phyloP scores from a whole-genome alignment of 2,113 vertebrate species.

The Callopanchax toddi region DNA sequence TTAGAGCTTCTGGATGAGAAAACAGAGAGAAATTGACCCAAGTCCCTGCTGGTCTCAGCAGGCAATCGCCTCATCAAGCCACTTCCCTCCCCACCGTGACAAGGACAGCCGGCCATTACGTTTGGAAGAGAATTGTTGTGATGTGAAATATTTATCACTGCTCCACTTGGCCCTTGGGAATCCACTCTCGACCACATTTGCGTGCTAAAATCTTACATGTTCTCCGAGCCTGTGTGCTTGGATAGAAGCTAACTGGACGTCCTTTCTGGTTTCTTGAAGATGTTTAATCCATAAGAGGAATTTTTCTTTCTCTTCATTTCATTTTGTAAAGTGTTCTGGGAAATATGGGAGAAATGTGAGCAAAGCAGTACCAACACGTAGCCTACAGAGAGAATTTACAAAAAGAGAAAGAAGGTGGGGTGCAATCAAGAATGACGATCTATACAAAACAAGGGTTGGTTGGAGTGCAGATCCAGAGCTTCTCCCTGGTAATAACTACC shows the following conservation, averaged over 20 bases:
- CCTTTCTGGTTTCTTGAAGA: neutral
- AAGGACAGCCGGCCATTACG: conserved; percentile 32
- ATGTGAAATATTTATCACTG: conserved; percentile 66
- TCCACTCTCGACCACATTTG: conserved; percentile 38
- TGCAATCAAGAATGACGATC: no score
- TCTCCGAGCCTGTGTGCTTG: neutral
- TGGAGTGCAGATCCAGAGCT: no score
- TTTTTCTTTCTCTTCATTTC: conserved; percentile 17
- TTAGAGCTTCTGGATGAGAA: conserved; percentile 54
- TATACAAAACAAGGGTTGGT: no score
- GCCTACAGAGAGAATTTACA: no score
- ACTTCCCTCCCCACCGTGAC: conserved; percentile 29
- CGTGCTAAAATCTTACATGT: conserved; percentile 14
- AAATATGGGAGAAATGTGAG: no score
- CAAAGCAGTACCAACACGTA: no score
- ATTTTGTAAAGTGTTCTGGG: no score
- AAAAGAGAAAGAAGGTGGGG: no score
- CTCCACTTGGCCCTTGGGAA: conserved; percentile 38
- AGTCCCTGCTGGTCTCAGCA: conserved; percentile 60
- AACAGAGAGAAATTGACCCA: conserved; percentile 68
- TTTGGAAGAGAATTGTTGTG: conserved; percentile 34
- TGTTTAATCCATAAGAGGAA: neutral
- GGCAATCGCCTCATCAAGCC: conserved; percentile 53
- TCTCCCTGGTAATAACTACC: no score
- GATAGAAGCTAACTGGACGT: neutral